Base-by-base conservation (phyloP, 2,888 invertebrate genomes). In the Resseliella maxima region DNA sequence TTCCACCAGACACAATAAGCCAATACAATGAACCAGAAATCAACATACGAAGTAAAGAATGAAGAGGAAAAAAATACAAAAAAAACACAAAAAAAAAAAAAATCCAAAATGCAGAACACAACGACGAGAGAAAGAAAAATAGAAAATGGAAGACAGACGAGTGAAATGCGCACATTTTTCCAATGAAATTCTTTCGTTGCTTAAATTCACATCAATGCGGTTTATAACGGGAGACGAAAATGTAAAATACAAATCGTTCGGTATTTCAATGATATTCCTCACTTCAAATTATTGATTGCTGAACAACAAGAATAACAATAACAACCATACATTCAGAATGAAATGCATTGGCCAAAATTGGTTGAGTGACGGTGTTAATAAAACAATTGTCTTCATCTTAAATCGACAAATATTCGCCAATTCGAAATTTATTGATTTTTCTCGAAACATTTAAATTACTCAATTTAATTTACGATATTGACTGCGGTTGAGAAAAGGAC, bases 1-100 rank as follows among this genome's bases (percentile, higher is more conserved):
- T 72, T 72, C 35, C 72, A 72, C 72, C 72, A 72, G 72, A 72
- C 35, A 72, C 72, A 35, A 72, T 72, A 50, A 12, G 59, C 59
- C n/a, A 50, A 21, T 12, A 50, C 50, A 50, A 50, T 50, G 50
- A 21, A 50, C 18, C 12, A 21, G 18, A 50, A 50, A 50, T 12
- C 12, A n/a, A 50, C n/a, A 50, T 21, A 50, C 50, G 2, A 12
- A 59, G 59, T 6, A 59, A 59, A 59, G 24, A 59, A 59, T 59
- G 27, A 59, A 50, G 15, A n/a, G 12, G 27, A 59, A 59, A 59
- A 24, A 18, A 2, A 18, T 18, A 50, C 24, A 1, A 24, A 59
- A 59, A n/a, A 1, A 15, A 72, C 35, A 12, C 6, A 59, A 24
- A 21, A 8, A 59, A 3, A 27, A n/a, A n/a, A 59, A 59, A 27